Base-by-base conservation (phyloP, 2,888 invertebrate species). In the Aphodius sticticus region DNA sequence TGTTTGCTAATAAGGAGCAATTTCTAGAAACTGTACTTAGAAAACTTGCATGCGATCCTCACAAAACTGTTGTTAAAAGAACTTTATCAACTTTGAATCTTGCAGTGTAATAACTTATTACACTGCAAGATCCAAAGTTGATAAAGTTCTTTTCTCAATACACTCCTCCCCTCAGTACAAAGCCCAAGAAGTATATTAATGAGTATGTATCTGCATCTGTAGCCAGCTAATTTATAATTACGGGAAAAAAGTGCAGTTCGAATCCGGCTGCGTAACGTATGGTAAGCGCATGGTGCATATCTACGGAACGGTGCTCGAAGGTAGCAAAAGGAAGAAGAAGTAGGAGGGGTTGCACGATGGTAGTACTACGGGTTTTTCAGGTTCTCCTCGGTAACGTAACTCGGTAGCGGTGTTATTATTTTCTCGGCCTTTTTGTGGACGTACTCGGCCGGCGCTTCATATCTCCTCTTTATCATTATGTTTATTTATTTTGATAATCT, bases 401-500 rank as follows among this genome's bases (percentile, higher is more conserved):
- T 14, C 70, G n/a, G 70, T 70, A 26, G 70, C 70, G 7, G 70
- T 70, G 70, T 70, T 70, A 70, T 70, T 70, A 70, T 70, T 70
- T 70, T 69, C 14, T 15, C 69, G 69, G 69, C 69, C 14, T 69
- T 15, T n/a, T 69, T 15, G 14, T 69, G 14, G 1, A 1, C 15
- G 14, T 69, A 15, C 69, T 1, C 69, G 15, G 69, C 26, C 26
- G 26, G 26, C 26, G 26, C 14, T 69, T 70, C 70, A 70, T 70
- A 70, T 70, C 70, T 70, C 70, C 12, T 70, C 70, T 70, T 70
- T 70, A 70, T 70, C 70, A n/a, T n/a, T 70, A 70, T 26, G 70
- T n/a, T 70, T 70, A 70, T 70, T 70, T 70, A 70, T 70, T 70
- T 70, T n/a, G 70, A 70, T 70, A 70, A 70, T 70, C 70, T 70